Evolutionary conservation across 2,888 invertebrate genomes (phyloP), one percentile per base, ranked within the genome.

Genomic region (Agelastica alni): DNA sequence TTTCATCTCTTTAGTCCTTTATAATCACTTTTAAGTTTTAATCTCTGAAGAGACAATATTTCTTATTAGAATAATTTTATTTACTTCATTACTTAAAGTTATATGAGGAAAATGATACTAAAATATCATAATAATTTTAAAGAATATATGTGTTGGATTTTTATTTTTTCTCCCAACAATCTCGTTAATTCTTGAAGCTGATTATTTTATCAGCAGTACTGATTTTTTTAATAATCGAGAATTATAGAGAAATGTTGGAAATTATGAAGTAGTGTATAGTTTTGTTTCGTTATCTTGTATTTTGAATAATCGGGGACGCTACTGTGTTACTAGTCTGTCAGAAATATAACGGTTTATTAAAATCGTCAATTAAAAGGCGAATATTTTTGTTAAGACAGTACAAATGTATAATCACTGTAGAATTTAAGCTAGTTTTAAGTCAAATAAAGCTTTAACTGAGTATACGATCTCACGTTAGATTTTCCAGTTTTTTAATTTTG

Each of bases 371-470:
- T 68, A 66, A 32, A 37, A 47, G 73, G 66, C 73, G 72, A 70
- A 70, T 74, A 73, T 74, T 75, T 75, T 75, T 75, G 70, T 75
- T 75, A 75, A 74, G 72, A 68, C 70, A 76, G 76, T 76, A 76
- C 76, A 76, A 75, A 75, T 70, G 61, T 67, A 62, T 67, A 68
- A 67, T 67, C 65, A 67, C 61, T 60, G 47, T 55, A 62, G 63
- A 56, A 31, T 55, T 52, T 56, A 59, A 37, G 47, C 18, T 51
- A 59, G 61, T 58, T 51, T 55, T 65, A 61, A 47, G 58, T 51
- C 51, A 53, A 60, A 55, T 56, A 54, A 60, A 54, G 58, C 58
- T 58, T 61, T 59, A 58, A 58, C 6, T 34, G 47, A 53, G 56
- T 56, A 58, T 58, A 49, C 36, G 47, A 61, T 47, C 17, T 48